Evolutionary conservation across 2,797 vertebrate species (phyloP).

Genomic region (Strix occidentalis): DNA sequence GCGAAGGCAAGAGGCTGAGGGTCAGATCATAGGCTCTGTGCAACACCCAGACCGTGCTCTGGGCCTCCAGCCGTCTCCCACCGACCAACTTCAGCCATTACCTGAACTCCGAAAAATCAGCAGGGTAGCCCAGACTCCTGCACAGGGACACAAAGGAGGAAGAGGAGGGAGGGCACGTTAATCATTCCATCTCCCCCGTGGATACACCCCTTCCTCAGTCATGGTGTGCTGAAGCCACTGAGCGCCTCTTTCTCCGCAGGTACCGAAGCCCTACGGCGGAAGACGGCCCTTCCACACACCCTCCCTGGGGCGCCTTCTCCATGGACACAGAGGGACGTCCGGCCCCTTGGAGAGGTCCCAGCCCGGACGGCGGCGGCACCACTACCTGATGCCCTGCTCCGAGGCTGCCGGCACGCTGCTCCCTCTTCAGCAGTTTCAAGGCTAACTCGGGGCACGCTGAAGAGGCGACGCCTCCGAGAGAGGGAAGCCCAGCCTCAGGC

Average conservation of each 20-base stretch:
- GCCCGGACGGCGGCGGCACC: neutral
- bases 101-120: neutral
- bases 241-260: neutral
- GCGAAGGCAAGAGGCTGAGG: neutral
- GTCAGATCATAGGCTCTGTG: neutral
- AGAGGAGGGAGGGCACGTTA: neutral
- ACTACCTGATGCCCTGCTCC: neutral
- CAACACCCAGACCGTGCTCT: neutral
- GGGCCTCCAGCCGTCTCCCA: neutral
- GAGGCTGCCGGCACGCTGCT: neutral
- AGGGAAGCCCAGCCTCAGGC: neutral
- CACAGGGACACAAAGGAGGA: neutral
- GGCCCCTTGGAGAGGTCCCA: rapidly evolving
- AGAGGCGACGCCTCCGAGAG: neutral
- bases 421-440: neutral
- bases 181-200: neutral
- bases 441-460: neutral
- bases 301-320: neutral
- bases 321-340: neutral
- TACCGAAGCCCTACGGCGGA: neutral
- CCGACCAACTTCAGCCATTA: neutral
- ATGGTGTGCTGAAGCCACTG: rapidly evolving
- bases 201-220: neutral
- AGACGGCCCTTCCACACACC: neutral
- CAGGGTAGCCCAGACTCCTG: neutral